Base-by-base conservation (phyloP, 2,113 vertebrate species). In the Ariopsis seemanni region DNA sequence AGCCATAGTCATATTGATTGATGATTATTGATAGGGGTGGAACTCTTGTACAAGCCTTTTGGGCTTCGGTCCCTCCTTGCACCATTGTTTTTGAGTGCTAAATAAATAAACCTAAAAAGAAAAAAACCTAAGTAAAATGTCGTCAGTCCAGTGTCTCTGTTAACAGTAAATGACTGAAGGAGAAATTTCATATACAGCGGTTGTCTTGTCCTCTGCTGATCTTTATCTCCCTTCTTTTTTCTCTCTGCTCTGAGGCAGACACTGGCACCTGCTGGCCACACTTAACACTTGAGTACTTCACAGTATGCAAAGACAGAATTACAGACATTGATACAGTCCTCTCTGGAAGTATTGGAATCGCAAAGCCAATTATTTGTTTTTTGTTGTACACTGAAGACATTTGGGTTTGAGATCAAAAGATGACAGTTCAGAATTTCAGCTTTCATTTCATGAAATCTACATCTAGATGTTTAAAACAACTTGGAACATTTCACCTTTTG, bases 231-330 rank as follows among this genome's bases (percentile, higher is more conserved):
- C 7, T 7, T 52, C 27, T 60, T 17, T 63, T 14, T 34, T n/a
- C 3, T 1, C 9, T 14, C 0, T 42, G 60, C 75, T 80, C 14
- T 58, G 27, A 71, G 69, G 55, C n/a, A 87, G 82, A 83, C 85
- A 84, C 92, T 95, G 94, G 91, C 94, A 93, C 92, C 94, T 94
- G 91, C 92, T 95, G 95, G 95, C 82, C 92, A 88, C 4, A 2
- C 18, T 60, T 60, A 60, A 60, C 27, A 67, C 50, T 78, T 1
- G 42, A 55, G 15, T 58, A 62, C 22, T 67, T 72, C 5, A 57
- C 42, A 42, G n/a, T 27, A 42, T 20, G 3, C 79, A 52, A 55
- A n/a, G 0, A 30, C 30, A 48, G 22, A 57, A 60, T 8, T 58
- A 8, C 10, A 27, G 14, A 4, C 84, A 77, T 17, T 53, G 22